Evolutionary conservation across 2,797 vertebrate genomes (phyloP), one percentile per base, ranked within the genome.

Genomic region (Sebastes matsubarae): DNA sequence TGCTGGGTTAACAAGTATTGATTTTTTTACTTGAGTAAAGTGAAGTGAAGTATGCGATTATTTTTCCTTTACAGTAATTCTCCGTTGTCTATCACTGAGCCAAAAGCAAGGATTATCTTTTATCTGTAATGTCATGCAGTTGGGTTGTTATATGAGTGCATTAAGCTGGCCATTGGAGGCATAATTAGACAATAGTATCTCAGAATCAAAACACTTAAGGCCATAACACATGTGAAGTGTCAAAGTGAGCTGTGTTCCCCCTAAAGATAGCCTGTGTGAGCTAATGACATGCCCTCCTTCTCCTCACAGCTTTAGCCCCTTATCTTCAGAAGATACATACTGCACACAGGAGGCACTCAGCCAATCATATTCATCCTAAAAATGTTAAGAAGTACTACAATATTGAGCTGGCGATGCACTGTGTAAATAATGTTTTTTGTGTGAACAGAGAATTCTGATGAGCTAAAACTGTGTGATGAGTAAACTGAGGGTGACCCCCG

Each of bases 401-500:
- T 64, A 46, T 4, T 52, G 9, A 71, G 30, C 16, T 67, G 20
- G 8, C 1, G 3, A 63, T 36, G 60, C 24, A 55, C 29, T 63
- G 20, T 68, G 42, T 61, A 46, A 67, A 71, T 32, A 76, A 81
- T 24, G 32, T n/a, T 66, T 42, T 25, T 52, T 57, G 6, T 52
- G n/a, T 38, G 25, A 46, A 54, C 13, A 27, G 7, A 38, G 20
- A 11, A 55, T 24, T 12, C 6, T 20, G 14, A 20, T 16, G 4
- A 36, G 11, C 32, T 11, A 42, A 8, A 52, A 50, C 14, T 4
- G 20, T 9, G 30, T 2, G 1, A 65, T 67, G 3, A 20, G 16
- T 74, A 13, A 72, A 55, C 63, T 50, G n/a, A 88, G 61, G 52
- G 38, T 82, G 89, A 71, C 88, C 81, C 87, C 93, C 92, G 60